Evolutionary conservation across 1,140 invertebrate genomes (phyloP).

Genomic region (Spodoptera litura): DNA sequence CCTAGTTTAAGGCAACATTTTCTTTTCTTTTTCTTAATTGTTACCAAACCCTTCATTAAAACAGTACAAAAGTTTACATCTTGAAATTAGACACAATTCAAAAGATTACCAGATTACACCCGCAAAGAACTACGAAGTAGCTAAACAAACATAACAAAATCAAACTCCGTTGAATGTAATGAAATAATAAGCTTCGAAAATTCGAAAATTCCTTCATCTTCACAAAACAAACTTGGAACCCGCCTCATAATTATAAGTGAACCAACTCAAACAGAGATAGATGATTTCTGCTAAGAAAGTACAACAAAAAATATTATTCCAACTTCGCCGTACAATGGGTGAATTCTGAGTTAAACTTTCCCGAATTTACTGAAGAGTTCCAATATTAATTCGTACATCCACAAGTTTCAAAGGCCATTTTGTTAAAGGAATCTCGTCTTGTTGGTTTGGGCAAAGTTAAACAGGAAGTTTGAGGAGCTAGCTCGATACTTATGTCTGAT

Average conservation of each 20-base stretch:
- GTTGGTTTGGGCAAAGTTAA: constrained; percentile 37
- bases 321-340: constrained; percentile 12
- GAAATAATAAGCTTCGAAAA: background rate
- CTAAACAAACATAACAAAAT: background rate
- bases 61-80: background rate
- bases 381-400: constrained; percentile 37
- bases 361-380: background rate
- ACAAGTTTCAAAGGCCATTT: constrained; percentile 34
- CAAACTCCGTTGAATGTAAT: constrained; percentile 10
- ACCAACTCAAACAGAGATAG: constrained; percentile 29
- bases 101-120: background rate
- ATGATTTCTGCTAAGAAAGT: constrained; percentile 23
- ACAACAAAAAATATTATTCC: constrained; percentile 31
- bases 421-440: constrained; percentile 24
- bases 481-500: constrained; percentile 8
- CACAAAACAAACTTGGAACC: background rate
- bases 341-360: constrained; percentile 22
- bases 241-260: constrained; percentile 30
- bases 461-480: constrained; percentile 26
- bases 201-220: background rate
- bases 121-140: background rate
- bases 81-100: background rate
- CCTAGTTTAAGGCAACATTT: too few relatives aligned
- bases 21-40: background rate
- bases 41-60: background rate